Base-by-base conservation (phyloP, 2,888 invertebrate genomes). In the Brachypalpus laphriformis region DNA sequence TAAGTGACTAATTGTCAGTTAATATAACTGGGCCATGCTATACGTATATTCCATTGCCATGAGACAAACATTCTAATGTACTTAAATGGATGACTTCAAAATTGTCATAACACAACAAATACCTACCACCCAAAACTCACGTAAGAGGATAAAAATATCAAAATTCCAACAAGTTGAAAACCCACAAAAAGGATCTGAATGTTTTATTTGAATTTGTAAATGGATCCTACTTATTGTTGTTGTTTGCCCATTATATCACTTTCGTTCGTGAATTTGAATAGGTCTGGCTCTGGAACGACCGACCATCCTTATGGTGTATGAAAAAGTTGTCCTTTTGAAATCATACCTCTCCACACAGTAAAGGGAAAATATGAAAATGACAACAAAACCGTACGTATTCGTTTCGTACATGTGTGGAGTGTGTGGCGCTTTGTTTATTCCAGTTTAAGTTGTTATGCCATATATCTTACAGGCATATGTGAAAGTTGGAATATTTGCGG, bases 191-290 rank as follows among this genome's bases (percentile, higher is more conserved):
- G 72, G 82, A 82, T 74, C 72, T 82, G 82, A 82, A 82, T 86
- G 81, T 86, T 82, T 82, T 86, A 86, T 86, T 82, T 86, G 86
- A 85, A 81, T 85, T 81, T 65, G 81, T 81, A 81, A 85, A 85
- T 85, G 75, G 85, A 85, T 85, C 81, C 81, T 71, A 85, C 75
- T 85, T 85, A 81, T 81, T 76, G 65, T 85, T 85, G 85, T 81
- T 81, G 81, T 85, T 81, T 76, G 75, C 34, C 66, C 71, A 85
- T 81, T 85, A 81, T 85, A 85, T 76, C 75, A 81, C 76, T 85
- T 81, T 57, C 57, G 66, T 65, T 61, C 40, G 76, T 61, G 66
- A 71, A 76, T 51, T 63, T 75, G 83, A 65, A 75, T 59, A 28
- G 81, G 81, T 75, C 74, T 68, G 71, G 81, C 75, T 75, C 74